These are phyloP conservation scores for Pseudomyrmex flavicornis DNA, from an alignment of 1,140 invertebrate species.

Conservation along the genomic window DNA sequence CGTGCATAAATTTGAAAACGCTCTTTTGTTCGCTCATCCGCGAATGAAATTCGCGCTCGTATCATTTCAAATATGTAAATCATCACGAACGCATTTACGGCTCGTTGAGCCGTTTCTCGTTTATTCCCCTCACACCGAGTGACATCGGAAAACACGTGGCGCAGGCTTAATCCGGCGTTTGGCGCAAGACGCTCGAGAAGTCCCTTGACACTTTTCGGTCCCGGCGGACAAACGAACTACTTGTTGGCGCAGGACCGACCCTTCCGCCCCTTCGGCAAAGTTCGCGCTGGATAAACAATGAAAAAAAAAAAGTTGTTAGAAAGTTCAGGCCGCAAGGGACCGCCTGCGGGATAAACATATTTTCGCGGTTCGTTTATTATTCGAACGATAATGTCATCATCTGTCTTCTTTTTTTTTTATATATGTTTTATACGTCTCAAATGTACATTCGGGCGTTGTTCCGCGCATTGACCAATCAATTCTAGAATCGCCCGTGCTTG, in stretches of 20 bases:
- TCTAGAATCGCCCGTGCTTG: too few species aligned
- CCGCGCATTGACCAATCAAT: too few species aligned
- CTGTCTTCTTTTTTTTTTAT: background rate
- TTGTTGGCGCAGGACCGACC: slow-evolving; percentile 61
- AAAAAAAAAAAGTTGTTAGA: slow-evolving; percentile 71
- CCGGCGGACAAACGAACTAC: slow-evolving; percentile 73
- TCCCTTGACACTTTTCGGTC: slow-evolving; percentile 55
- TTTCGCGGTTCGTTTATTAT: slow-evolving; percentile 83
- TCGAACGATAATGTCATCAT: slow-evolving; percentile 69
- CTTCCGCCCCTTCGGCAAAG: slow-evolving; percentile 48
- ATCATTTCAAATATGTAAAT: slow-evolving; percentile 29
- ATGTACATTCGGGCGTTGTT: too few species aligned
- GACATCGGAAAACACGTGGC: slow-evolving; percentile 25
- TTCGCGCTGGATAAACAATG: slow-evolving; percentile 78
- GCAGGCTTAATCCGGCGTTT: slow-evolving; percentile 47
- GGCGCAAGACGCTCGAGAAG: slow-evolving; percentile 36
- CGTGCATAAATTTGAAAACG: background rate
- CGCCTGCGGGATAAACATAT: slow-evolving; percentile 71
- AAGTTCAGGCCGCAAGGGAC: slow-evolving; percentile 74
- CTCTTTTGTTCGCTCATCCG: background rate
- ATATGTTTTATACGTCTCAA: too few species aligned
- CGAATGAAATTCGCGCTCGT: background rate
- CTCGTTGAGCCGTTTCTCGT: background rate
- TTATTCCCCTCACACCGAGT: background rate
- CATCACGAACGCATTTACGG: slow-evolving; percentile 27